These are phyloP conservation scores for Temnothorax rugatulus DNA, from an alignment of 2,888 invertebrate species.

Conservation along the genomic window DNA sequence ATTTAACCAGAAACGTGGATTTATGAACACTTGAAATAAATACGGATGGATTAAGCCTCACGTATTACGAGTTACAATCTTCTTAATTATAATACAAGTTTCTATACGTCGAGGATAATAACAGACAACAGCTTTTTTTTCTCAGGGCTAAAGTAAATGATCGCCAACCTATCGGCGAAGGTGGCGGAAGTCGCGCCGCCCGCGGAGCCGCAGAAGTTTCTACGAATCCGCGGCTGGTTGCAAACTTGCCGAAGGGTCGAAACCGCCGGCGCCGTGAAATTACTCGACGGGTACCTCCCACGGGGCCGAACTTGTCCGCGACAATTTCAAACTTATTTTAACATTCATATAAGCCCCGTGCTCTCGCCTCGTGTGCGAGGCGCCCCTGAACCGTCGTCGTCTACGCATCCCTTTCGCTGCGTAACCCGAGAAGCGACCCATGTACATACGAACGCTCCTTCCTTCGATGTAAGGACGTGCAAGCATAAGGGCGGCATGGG, in stretches of 20 bases:
- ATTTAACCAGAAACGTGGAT: not conserved
- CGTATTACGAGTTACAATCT: not conserved
- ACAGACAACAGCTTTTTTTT: not conserved
- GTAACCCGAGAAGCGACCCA: constrained; percentile 77
- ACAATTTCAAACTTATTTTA: constrained; percentile 86
- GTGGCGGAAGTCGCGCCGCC: constrained; percentile 60
- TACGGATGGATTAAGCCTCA: not conserved
- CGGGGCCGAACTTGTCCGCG: constrained; percentile 86
- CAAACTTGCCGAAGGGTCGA: constrained; percentile 83
- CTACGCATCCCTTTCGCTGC: constrained; percentile 76
- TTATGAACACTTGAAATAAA: not conserved
- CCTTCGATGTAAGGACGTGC: constrained; percentile 75
- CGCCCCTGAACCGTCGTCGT: constrained; percentile 60
- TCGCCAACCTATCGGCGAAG: constrained; percentile 41
- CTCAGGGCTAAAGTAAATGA: constrained; percentile 34
- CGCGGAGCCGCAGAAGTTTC: constrained; percentile 61
- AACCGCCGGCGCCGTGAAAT: constrained; percentile 85
- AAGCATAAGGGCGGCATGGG: constrained; percentile 81
- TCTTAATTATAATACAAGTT: not conserved
- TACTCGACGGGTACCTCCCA: constrained; percentile 85
- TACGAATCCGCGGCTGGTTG: constrained; percentile 69
- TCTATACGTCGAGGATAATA: not conserved
- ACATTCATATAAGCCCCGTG: constrained; percentile 86
- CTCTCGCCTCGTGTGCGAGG: constrained; percentile 64
- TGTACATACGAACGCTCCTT: constrained; percentile 63